Base-by-base conservation (phyloP, 2,888 invertebrate genomes). In the Phrixothrix hirtus region DNA sequence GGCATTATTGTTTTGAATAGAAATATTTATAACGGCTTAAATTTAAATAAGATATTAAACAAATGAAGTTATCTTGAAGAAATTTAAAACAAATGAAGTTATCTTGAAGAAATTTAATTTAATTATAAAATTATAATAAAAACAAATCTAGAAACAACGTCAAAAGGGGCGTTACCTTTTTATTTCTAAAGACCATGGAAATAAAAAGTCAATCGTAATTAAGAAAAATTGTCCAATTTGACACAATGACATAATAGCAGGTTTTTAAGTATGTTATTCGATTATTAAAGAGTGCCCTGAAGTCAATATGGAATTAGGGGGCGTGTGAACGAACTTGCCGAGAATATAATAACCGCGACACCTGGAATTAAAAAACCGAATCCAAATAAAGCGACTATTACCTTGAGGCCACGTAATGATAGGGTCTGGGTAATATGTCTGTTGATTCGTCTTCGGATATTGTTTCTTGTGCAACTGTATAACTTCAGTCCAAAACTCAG, bases 331-430 rank as follows among this genome's bases (percentile, higher is more conserved):
- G 50, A 45, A 44, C 46, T 26, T 26, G 12, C 51, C 26, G 27
- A 34, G 35, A 43, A 49, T 32, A 36, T 55, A 49, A 55, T 55
- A 55, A 41, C 49, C 32, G 52, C 43, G 58, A 58, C 58, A 57
- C 56, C 56, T 58, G 58, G 54, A 52, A 58, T 54, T 53, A 58
- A 46, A 57, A 58, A 58, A 53, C 44, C 44, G 53, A 59, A 45
- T 53, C 55, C 57, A 60, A 60, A 60, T 60, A 60, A 60, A 60
- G 60, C 53, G 58, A 48, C 60, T 60, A 60, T 60, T 60, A 60
- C 60, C 58, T 59, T 51, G 53, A 58, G 46, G 58, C 49, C 54
- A 49, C 44, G 42, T 60, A 60, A 60, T 60, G 57, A 59, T 59
- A 56, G 60, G 60, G 60, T 59, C 44, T 34, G 44, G 46, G 39